Conservation (phyloP, 1,140 invertebrate species). For the Musca vetustissima region DNA sequence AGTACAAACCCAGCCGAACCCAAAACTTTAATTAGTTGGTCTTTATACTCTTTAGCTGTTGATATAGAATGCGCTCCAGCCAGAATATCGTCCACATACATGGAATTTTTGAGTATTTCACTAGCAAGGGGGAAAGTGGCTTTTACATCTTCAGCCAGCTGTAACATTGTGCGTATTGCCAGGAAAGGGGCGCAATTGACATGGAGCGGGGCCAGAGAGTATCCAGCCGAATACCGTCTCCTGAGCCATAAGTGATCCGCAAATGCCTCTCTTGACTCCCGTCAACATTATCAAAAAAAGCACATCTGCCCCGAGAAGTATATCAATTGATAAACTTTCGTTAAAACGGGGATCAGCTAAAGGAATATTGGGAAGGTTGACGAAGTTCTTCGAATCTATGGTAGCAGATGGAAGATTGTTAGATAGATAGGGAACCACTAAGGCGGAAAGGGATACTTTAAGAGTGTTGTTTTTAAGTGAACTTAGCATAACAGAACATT, state of each 20-base stretch:
- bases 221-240: not conserved
- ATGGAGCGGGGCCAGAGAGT: not conserved
- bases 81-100: not conserved
- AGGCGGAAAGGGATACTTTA: not conserved
- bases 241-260: not conserved
- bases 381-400: not conserved
- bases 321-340: not conserved
- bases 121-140: not conserved
- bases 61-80: not conserved
- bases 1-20: not conserved
- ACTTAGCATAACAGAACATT: not conserved
- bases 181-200: not conserved
- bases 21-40: not conserved
- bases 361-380: not conserved
- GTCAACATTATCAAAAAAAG: not conserved
- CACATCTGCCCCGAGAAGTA: not conserved
- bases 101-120: not conserved
- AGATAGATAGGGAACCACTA: not conserved
- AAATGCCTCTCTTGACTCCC: not conserved
- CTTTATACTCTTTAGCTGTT: not conserved
- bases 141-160: not conserved
- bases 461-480: not conserved
- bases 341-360: too few species aligned
- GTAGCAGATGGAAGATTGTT: not conserved
- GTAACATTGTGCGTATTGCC: not conserved